Base-by-base conservation (phyloP, 2,797 vertebrate genomes). In the Rhabdophis nuchalis region DNA sequence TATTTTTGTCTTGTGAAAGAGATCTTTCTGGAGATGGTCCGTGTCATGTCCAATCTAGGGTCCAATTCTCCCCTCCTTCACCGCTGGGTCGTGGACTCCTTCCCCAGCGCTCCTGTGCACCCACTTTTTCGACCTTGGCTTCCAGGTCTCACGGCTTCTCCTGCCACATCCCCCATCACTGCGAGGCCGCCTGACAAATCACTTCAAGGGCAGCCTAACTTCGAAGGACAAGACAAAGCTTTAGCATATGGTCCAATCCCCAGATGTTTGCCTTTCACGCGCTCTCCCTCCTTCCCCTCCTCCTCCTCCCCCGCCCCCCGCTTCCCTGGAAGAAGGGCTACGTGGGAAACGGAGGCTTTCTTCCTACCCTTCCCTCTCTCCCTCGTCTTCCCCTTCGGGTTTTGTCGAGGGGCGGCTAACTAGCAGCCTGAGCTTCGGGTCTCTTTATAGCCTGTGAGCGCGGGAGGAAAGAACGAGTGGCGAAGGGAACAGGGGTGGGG, bases 151-250 rank as follows among this genome's bases (percentile, higher is more conserved):
- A 92, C 96, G 14, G 27, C 41, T 93, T 96, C 92, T 94, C 92
- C 92, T 92, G 93, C 95, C 96, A 85, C 96, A 95, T 96, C 97
- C 97, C 97, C 94, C 96, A 97, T 97, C 98, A 97, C 96, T 95
- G 97, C 96, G 92, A 96, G 97, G 97, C 97, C 98, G 98, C 98
- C 98, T 98, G 98, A 98, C 98, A 98, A 98, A 98, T 98, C 98
- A 98, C 97, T 97, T 98, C 98, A 99, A 99, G 99, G 99, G 98
- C 99, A 98, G 98, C 97, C 98, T 98, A 98, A 99, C 98, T 99
- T 99, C 98, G 99, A 99, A 99, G 99, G 99, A 99, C 98, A 97
- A 98, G 98, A 98, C 98, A 98, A 98, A 98, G 99, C 99, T 98
- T 98, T 98, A 98, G 98, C 99, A 99, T 99, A 99, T 99, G 99